A percentile compares a stretch with the other conserved stretches of the same genome.
Evolutionary conservation across 2,113 vertebrate species (phyloP).

Genomic region (Muntiacus muntjak): DNA sequence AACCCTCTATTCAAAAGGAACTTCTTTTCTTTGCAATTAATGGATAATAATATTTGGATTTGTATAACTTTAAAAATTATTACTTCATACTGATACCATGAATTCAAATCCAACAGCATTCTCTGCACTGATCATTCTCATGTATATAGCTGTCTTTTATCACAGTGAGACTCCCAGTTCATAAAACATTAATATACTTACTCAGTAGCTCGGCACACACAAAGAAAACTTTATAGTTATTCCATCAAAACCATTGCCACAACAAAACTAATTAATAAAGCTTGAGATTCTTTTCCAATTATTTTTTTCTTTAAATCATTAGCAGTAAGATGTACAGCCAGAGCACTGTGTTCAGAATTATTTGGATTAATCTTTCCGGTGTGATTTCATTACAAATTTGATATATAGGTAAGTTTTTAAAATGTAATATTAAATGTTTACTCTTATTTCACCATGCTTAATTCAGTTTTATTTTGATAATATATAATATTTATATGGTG

Average conservation of each 20-base stretch:
- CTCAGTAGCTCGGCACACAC: not conserved
- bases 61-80: not conserved
- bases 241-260: not conserved
- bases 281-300: not conserved
- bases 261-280: not conserved
- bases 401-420: not conserved
- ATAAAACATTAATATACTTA: not conserved
- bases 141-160: not conserved
- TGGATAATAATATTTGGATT: not conserved
- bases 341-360: not conserved
- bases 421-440: not conserved
- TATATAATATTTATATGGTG: not conserved
- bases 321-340: not conserved
- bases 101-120: not conserved
- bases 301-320: not conserved
- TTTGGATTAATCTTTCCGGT: not conserved
- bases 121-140: not conserved
- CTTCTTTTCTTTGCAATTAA: not conserved
- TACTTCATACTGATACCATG: not conserved
- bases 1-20: not conserved
- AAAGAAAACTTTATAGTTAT: constrained; percentile 5
- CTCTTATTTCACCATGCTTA: not conserved
- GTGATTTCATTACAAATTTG: not conserved
- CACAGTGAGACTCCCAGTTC: not conserved
- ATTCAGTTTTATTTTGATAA: not conserved